A percentile compares a stretch with the other conserved stretches of the same genome.
Evolutionary conservation across 2,888 invertebrate species (phyloP).

Genomic region (Deroplatys truncata): DNA sequence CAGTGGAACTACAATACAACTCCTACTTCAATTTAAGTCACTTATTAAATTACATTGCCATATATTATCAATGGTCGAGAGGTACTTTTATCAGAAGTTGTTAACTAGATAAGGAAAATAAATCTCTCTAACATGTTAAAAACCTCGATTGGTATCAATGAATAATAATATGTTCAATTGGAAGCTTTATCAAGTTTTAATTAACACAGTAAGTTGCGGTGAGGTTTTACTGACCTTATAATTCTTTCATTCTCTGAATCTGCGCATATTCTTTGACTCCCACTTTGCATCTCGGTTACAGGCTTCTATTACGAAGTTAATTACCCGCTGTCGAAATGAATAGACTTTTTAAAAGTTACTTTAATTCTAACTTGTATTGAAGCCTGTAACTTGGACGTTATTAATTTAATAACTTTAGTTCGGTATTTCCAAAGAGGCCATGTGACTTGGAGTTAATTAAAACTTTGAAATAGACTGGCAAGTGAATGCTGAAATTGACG

Average conservation of each 20-base stretch:
- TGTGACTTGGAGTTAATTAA: background rate
- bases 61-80: too few species aligned
- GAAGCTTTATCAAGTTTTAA: background rate
- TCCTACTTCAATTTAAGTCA: too few species aligned
- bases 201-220: background rate
- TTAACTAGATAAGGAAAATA: too few species aligned
- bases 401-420: background rate
- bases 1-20: too few species aligned
- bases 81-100: too few species aligned
- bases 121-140: too few species aligned
- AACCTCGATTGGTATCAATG: too few species aligned
- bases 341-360: background rate
- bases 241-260: background rate
- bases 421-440: background rate
- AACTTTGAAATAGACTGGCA: background rate
- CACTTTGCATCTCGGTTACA: background rate
- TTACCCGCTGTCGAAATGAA: background rate
- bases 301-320: background rate
- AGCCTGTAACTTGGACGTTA: background rate
- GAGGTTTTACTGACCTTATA: background rate
- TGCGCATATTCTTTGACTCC: background rate
- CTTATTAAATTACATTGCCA: too few species aligned
- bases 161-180: too few species aligned
- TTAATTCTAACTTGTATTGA: background rate
- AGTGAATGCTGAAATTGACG: too few species aligned